A percentile compares a stretch with the other conserved stretches of the same genome.
Conservation (phyloP, 2,888 invertebrate species). For the Portevinia maculata region DNA sequence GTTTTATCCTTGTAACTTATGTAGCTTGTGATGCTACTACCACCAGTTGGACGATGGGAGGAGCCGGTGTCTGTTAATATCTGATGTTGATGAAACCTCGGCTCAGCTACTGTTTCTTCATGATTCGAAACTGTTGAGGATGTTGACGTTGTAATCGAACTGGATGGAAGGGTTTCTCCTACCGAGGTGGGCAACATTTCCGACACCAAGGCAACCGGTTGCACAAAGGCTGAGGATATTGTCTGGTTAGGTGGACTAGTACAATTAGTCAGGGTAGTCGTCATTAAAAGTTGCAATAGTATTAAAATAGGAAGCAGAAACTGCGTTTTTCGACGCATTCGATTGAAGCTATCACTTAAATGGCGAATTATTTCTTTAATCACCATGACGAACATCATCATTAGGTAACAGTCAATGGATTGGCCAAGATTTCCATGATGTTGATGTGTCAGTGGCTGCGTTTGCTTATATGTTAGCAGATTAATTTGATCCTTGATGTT, state of each 20-base stretch:
- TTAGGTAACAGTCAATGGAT: conserved; percentile 24
- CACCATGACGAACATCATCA: conserved; percentile 51
- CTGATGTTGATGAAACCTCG: conserved; percentile 16
- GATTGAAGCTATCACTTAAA: conserved; percentile 29
- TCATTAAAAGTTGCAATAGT: conserved; percentile 51
- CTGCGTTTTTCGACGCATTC: conserved; percentile 54
- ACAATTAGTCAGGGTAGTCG: conserved; percentile 44
- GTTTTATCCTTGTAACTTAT: conserved; percentile 76
- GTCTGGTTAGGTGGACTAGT: conserved; percentile 56
- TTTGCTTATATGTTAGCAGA: conserved; percentile 37
- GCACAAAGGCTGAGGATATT: conserved; percentile 4
- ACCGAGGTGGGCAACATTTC: conserved; percentile 3
- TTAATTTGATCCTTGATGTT: conserved; percentile 42
- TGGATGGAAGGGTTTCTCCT: neutral
- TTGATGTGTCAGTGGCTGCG: neutral
- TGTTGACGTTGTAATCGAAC: conserved; percentile 11
- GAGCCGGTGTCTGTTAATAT: neutral
- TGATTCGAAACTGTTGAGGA: neutral
- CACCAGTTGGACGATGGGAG: conserved; percentile 51
- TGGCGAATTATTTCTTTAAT: conserved; percentile 36
- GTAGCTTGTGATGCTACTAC: conserved; percentile 75
- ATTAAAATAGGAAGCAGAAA: conserved; percentile 52
- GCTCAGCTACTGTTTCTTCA: conserved; percentile 25
- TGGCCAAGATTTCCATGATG: conserved; percentile 16
- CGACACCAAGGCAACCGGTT: conserved; percentile 6